Conservation (phyloP, 2,113 vertebrate species). For the Boulengeromyrus knoepffleri region DNA sequence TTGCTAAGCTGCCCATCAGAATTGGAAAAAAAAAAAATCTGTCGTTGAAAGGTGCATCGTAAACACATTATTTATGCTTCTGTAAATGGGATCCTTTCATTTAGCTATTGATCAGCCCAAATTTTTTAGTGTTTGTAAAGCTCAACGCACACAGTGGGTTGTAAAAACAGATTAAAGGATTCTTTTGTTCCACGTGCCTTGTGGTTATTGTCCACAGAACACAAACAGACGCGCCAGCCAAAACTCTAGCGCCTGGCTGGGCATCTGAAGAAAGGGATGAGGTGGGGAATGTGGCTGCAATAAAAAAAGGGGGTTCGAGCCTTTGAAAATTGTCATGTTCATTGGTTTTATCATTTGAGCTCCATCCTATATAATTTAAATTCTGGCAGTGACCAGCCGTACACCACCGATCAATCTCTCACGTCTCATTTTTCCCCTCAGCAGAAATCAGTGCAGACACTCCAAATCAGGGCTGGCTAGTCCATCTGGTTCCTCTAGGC, state of each 20-base stretch:
- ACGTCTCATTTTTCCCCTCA: neutral
- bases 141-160: constrained; percentile 2
- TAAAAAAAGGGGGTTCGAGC: neutral
- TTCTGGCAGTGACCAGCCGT: neutral
- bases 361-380: neutral
- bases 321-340: neutral
- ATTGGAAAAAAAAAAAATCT: neutral
- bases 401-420: neutral
- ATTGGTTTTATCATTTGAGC: neutral
- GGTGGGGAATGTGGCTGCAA: neutral
- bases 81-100: neutral
- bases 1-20: neutral
- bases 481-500: neutral
- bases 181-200: constrained; percentile 15
- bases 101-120: neutral
- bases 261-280: neutral
- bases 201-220: constrained; percentile 1
- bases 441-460: neutral
- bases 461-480: neutral
- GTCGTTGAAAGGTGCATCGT: neutral
- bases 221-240: neutral
- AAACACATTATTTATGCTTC: constrained; percentile 1
- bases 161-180: constrained; percentile 7
- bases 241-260: neutral
- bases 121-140: constrained; percentile 1